Evolutionary conservation across 2,888 invertebrate species (phyloP).

Genomic region (Idaea biselata): DNA sequence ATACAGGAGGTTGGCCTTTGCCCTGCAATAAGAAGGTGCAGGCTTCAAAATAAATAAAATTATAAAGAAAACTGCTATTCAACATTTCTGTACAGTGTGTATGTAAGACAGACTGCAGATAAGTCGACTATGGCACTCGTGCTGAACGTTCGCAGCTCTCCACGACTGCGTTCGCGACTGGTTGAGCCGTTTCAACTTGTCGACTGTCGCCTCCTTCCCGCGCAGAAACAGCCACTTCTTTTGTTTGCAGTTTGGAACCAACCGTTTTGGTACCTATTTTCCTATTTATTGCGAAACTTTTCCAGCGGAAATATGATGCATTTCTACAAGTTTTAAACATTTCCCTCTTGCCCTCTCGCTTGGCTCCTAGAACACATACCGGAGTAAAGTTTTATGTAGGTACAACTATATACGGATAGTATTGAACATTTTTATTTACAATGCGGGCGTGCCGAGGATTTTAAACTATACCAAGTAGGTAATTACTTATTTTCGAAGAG

Average conservation of each 20-base stretch:
- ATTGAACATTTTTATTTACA: background rate
- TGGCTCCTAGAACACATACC: background rate
- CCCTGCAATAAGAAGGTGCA: background rate
- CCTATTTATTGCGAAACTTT: constrained; percentile 25
- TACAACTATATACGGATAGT: background rate
- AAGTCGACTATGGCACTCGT: constrained; percentile 42
- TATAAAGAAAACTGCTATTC: background rate
- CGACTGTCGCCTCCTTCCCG: constrained; percentile 10
- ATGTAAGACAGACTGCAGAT: constrained; percentile 37
- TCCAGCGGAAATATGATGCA: constrained; percentile 7
- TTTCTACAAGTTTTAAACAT: constrained; percentile 7
- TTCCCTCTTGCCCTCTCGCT: background rate
- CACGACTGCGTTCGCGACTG: background rate
- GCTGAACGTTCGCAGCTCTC: constrained; percentile 36
- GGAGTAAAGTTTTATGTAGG: background rate
- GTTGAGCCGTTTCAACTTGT: constrained; percentile 15
- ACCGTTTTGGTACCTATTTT: constrained; percentile 13
- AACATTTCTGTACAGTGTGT: constrained; percentile 29
- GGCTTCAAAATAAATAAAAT: too few relatives aligned
- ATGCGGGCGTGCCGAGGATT: too few relatives aligned
- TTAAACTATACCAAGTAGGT: background rate
- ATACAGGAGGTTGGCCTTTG: background rate
- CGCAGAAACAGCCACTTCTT: constrained; percentile 25
- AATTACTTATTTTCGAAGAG: background rate
- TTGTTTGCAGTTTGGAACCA: constrained; percentile 21